Conservation (phyloP, 2,113 vertebrate genomes). For the Prionailurus bengalensis region DNA sequence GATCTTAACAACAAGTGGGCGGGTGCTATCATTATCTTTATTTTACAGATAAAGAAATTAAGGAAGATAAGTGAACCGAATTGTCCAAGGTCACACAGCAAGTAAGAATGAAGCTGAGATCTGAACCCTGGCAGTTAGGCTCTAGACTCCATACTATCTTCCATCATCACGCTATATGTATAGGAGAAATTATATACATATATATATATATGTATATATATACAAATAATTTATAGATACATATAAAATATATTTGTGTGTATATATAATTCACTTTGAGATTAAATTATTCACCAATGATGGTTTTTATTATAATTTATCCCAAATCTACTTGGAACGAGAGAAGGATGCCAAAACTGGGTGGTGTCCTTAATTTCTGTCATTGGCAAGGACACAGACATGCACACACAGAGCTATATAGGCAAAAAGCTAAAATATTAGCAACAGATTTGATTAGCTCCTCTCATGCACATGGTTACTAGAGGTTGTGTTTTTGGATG, state of each 20-base stretch:
- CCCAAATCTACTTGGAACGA: neutral
- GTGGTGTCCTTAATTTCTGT: neutral
- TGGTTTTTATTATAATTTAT: neutral
- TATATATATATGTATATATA: neutral
- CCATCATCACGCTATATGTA: no score
- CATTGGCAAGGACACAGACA: neutral
- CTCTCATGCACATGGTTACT: no score
- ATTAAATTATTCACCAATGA: neutral
- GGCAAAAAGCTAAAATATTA: neutral
- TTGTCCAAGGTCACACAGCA: neutral
- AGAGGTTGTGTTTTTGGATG: conserved; percentile 21
- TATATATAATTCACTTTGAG: neutral
- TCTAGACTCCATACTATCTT: neutral
- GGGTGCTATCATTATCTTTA: rapidly evolving
- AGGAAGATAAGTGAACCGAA: neutral
- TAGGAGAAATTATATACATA: neutral
- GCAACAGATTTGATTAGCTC: neutral
- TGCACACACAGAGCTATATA: neutral
- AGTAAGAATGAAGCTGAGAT: no score
- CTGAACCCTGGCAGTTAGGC: rapidly evolving
- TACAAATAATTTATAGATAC: neutral
- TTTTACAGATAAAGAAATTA: neutral
- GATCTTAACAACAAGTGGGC: rapidly evolving
- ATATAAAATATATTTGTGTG: neutral
- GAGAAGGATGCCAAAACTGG: neutral